phyloP scores from a whole-genome alignment of 2,797 vertebrate species.

The Vultur gryphus region DNA sequence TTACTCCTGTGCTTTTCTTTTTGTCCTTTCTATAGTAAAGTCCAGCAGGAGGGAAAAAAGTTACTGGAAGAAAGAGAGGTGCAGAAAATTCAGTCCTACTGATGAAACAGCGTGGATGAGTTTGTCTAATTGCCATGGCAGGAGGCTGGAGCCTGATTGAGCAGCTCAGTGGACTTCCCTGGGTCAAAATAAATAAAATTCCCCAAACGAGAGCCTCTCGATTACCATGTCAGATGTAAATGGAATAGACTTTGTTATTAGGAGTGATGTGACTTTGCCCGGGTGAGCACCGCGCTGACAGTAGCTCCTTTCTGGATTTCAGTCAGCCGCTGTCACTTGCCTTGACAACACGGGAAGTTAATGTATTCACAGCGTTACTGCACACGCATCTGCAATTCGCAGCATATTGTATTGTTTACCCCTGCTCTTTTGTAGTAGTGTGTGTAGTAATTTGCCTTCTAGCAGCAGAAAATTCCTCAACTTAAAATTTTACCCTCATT shows the following conservation, averaged over 20 bases:
- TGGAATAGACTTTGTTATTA: conserved; percentile 75
- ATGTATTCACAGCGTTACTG: conserved; percentile 71
- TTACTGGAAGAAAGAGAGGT: not conserved
- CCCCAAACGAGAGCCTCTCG: not conserved
- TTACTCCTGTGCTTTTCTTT: not conserved
- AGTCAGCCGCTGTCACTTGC: conserved; percentile 76
- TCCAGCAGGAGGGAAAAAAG: not conserved
- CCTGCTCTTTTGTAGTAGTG: conserved; percentile 71
- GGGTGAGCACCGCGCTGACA: conserved; percentile 56
- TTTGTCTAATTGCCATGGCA: conserved; percentile 11
- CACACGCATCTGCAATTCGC: conserved; percentile 68
- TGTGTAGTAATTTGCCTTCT: conserved; percentile 71
- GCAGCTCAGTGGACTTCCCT: conserved; percentile 3
- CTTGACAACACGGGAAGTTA: conserved; percentile 72
- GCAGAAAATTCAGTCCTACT: not conserved
- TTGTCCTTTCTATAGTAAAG: not conserved
- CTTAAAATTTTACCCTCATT: conserved; percentile 67
- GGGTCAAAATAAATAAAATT: conserved; percentile 8
- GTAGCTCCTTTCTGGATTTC: conserved; percentile 72
- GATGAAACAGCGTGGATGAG: not conserved
- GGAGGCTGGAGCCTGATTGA: not conserved
- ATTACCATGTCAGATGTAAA: conserved; percentile 71
- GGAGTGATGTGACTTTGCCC: conserved; percentile 67
- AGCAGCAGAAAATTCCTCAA: conserved; percentile 71
- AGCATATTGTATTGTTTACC: conserved; percentile 72